Conservation (phyloP, 2,797 vertebrate genomes). For the Helicolenus hilgendorfi region DNA sequence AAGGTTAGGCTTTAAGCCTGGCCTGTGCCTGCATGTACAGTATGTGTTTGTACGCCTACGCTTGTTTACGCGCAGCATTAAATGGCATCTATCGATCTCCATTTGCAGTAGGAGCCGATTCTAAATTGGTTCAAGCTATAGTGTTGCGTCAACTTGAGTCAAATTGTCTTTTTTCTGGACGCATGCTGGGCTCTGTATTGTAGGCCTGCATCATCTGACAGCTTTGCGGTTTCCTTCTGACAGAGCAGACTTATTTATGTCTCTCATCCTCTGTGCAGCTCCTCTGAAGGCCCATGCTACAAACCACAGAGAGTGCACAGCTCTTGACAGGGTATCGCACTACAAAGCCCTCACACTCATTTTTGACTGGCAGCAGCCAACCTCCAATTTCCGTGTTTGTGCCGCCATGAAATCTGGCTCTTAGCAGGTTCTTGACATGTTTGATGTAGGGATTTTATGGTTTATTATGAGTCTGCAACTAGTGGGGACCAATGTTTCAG, state of each 20-base stretch:
- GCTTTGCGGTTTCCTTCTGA: constrained; percentile 80
- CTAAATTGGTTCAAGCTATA: constrained; percentile 48
- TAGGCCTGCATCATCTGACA: constrained; percentile 72
- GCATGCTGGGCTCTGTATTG: constrained; percentile 33
- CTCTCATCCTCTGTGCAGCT: constrained; percentile 72
- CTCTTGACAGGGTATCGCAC: constrained; percentile 76
- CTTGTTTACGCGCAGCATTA: constrained; percentile 38
- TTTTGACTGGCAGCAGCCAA: constrained; percentile 81
- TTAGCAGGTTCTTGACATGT: constrained; percentile 62
- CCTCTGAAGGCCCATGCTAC: constrained; percentile 71
- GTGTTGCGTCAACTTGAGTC: constrained; percentile 17
- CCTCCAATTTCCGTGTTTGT: constrained; percentile 65
- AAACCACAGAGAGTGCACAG: constrained; percentile 76
- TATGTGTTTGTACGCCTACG: neutral
- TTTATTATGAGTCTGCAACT: constrained; percentile 43
- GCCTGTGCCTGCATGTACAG: constrained; percentile 8
- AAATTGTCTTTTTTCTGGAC: constrained; percentile 27
- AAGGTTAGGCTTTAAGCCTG: constrained; percentile 30
- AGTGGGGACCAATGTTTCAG: constrained; percentile 10
- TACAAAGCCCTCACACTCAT: constrained; percentile 74
- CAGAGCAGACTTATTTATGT: constrained; percentile 82
- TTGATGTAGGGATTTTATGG: constrained; percentile 49
- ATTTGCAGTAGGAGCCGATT: constrained; percentile 39
- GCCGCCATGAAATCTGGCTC: constrained; percentile 51
- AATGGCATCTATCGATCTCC: constrained; percentile 46